Evolutionary conservation across 2,888 invertebrate genomes (phyloP).

Genomic region (Pachydiplax longipennis): DNA sequence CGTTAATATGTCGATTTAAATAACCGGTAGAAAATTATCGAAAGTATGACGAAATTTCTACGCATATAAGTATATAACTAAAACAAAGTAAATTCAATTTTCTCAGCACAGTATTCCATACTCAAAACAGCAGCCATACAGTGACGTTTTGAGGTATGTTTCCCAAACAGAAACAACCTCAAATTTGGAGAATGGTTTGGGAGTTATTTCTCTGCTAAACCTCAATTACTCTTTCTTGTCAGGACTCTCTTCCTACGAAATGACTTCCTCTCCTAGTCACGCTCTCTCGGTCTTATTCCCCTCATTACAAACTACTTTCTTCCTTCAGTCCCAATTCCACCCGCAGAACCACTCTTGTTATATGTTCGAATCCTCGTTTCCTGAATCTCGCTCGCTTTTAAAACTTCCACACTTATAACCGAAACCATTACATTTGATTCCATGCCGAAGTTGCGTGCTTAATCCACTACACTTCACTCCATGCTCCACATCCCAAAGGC

Average conservation of each 20-base stretch:
- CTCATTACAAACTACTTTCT: background rate
- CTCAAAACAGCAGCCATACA: no score
- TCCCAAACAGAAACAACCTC: background rate
- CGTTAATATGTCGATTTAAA: no score
- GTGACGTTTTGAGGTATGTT: no score
- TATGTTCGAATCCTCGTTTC: no score
- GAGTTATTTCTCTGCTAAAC: background rate
- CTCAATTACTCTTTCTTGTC: background rate
- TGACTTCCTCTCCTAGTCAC: background rate
- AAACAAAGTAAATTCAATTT: no score
- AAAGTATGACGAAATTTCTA: no score
- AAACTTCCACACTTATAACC: background rate
- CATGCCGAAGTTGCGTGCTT: background rate
- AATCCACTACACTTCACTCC: background rate
- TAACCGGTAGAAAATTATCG: no score
- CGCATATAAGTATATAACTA: no score
- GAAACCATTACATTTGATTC: background rate
- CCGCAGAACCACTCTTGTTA: background rate
- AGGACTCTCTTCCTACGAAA: background rate
- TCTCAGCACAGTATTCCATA: no score
- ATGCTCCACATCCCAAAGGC: background rate
- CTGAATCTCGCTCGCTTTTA: no score
- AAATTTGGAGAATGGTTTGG: background rate
- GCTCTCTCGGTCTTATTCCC: background rate
- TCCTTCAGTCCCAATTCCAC: background rate